phyloP scores from a whole-genome alignment of 2,113 vertebrate genomes.

The Rhabdornis inornatus region DNA sequence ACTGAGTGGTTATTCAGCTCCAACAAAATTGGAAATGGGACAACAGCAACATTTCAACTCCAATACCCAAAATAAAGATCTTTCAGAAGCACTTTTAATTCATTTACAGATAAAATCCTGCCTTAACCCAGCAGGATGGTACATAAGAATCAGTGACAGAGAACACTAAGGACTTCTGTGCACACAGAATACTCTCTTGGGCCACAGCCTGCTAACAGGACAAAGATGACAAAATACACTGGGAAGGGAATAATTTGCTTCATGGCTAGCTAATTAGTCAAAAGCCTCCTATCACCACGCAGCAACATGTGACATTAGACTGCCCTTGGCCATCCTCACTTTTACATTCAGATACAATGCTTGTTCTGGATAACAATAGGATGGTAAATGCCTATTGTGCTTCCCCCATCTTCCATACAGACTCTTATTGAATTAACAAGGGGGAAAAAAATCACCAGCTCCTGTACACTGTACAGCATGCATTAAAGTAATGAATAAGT shows the following conservation, averaged over 20 bases:
- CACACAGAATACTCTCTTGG: neutral
- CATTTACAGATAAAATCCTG: conserved; percentile 30
- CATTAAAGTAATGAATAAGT: neutral
- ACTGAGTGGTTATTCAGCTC: conserved; percentile 9
- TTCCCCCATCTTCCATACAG: neutral
- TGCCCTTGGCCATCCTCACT: neutral
- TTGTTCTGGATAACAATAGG: neutral
- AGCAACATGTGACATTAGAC: neutral
- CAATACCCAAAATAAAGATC: neutral
- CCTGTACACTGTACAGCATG: neutral
- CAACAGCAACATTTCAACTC: neutral
- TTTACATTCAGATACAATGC: neutral
- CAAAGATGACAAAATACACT: neutral
- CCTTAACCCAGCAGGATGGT: neutral
- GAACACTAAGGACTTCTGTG: conserved; percentile 7
- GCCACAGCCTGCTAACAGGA: neutral
- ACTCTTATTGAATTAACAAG: neutral
- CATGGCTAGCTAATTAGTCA: neutral
- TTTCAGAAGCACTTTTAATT: conserved; percentile 20
- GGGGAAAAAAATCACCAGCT: neutral
- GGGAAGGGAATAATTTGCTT: conserved; percentile 2
- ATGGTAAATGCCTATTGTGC: neutral
- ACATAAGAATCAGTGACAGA: neutral
- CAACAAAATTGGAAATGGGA: neutral
- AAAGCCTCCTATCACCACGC: neutral